Evolutionary conservation across 2,888 invertebrate species (phyloP).

Genomic region (Spisula subtruncata): DNA sequence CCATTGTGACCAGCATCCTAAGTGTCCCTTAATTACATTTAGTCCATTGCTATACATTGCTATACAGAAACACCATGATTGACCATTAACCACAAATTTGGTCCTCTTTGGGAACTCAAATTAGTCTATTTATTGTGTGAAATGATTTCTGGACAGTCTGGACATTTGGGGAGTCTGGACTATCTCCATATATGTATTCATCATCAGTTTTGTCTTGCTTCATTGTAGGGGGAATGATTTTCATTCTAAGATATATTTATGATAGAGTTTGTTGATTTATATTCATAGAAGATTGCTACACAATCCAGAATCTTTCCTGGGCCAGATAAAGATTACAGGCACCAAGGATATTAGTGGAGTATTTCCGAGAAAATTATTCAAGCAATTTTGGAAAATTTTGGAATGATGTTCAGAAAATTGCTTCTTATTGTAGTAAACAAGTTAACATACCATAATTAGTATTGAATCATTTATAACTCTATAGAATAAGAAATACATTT

Average conservation of each 20-base stretch:
- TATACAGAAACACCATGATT: too few relatives aligned
- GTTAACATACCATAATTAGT: background rate
- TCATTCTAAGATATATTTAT: background rate
- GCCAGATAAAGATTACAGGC: background rate
- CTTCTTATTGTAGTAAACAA: background rate
- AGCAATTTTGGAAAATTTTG: background rate
- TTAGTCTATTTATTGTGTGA: background rate
- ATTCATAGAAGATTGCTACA: slow-evolving; percentile 15
- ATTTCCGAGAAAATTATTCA: background rate
- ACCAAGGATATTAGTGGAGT: background rate
- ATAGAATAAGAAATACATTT: background rate
- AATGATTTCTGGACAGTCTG: background rate
- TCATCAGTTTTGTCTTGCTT: background rate
- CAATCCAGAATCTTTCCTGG: background rate
- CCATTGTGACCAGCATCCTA: too few relatives aligned
- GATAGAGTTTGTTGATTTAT: background rate
- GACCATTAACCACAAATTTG: too few relatives aligned
- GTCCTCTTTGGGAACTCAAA: background rate
- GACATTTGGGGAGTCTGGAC: background rate
- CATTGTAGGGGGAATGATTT: background rate
- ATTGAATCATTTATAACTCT: background rate
- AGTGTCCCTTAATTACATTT: too few relatives aligned
- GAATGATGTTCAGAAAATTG: background rate
- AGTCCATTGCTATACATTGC: too few relatives aligned
- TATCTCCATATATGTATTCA: background rate